phyloP scores from a whole-genome alignment of 2,888 invertebrate genomes.

The Corythucha ciliata region DNA sequence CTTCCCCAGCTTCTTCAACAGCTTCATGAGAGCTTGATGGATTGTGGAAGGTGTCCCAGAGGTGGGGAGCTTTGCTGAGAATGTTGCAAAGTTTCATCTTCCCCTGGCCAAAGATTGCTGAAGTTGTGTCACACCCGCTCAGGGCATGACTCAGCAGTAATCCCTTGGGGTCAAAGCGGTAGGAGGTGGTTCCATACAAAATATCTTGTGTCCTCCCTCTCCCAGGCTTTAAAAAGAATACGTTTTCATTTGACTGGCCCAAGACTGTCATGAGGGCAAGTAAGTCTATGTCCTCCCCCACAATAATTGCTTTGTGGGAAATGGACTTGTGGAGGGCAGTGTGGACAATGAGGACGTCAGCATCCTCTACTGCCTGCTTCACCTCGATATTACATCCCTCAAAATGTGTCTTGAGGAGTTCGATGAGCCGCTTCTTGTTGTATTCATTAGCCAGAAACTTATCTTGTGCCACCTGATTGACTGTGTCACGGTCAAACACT shows the following conservation, averaged over 20 bases:
- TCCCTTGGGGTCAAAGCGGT: not conserved
- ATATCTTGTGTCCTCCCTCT: not conserved
- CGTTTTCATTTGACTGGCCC: not conserved
- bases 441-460: not conserved
- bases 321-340: not conserved
- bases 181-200: not conserved
- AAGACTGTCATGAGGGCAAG: not conserved
- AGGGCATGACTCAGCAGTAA: not conserved
- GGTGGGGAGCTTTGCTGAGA: not conserved
- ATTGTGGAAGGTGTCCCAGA: not conserved
- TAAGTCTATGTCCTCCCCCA: not conserved
- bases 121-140: constrained; percentile 1
- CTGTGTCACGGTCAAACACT: not conserved
- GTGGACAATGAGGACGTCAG: constrained; percentile 2
- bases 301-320: not conserved
- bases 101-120: not conserved
- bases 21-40: not conserved
- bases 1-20: constrained; percentile 1
- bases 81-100: not conserved
- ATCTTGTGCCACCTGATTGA: constrained; percentile 5
- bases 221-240: not conserved
- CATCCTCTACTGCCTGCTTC: not conserved
- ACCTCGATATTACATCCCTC: not conserved
- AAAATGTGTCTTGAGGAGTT: no score
- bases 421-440: not conserved